Evolutionary conservation across 2,888 invertebrate species (phyloP).

Genomic region (Phorcus lineatus): DNA sequence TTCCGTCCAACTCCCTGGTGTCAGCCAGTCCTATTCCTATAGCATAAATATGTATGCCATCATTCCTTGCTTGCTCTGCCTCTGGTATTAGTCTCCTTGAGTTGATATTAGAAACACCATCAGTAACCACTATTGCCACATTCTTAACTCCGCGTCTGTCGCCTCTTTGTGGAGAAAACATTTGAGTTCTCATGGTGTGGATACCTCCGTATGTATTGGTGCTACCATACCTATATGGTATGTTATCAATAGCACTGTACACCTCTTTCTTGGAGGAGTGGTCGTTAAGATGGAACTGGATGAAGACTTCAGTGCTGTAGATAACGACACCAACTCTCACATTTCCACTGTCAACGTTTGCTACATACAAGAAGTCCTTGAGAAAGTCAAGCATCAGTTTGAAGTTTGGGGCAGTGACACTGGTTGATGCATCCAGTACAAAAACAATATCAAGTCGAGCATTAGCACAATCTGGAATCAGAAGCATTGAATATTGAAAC

Average conservation of each 20-base stretch:
- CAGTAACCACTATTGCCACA: slow-evolving; percentile 63
- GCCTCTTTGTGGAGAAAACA: slow-evolving; percentile 48
- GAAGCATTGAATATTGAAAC: background rate
- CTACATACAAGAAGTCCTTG: slow-evolving; percentile 54
- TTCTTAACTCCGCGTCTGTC: slow-evolving; percentile 64
- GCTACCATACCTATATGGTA: slow-evolving; percentile 53
- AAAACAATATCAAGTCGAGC: slow-evolving; percentile 59
- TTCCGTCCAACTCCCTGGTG: slow-evolving; percentile 57
- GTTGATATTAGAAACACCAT: slow-evolving; percentile 71
- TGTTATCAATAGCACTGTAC: slow-evolving; percentile 56
- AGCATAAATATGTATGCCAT: slow-evolving; percentile 52
- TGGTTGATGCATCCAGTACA: slow-evolving; percentile 65
- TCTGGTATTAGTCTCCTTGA: slow-evolving; percentile 61
- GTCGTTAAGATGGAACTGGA: slow-evolving; percentile 64
- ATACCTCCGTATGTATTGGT: slow-evolving; percentile 63
- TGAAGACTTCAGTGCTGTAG: slow-evolving; percentile 52
- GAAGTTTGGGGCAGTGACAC: slow-evolving; percentile 56
- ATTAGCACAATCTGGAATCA: slow-evolving; percentile 36
- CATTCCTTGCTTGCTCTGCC: slow-evolving; percentile 49
- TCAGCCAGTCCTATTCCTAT: slow-evolving; percentile 58
- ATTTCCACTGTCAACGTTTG: slow-evolving; percentile 46
- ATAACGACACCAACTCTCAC: slow-evolving; percentile 35
- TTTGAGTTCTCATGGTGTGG: slow-evolving; percentile 45
- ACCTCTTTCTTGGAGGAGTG: slow-evolving; percentile 44
- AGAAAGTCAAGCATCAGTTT: slow-evolving; percentile 54